Conservation (phyloP, 53 echinoderm and acorn worm genomes). For the Stichopus horrens region DNA sequence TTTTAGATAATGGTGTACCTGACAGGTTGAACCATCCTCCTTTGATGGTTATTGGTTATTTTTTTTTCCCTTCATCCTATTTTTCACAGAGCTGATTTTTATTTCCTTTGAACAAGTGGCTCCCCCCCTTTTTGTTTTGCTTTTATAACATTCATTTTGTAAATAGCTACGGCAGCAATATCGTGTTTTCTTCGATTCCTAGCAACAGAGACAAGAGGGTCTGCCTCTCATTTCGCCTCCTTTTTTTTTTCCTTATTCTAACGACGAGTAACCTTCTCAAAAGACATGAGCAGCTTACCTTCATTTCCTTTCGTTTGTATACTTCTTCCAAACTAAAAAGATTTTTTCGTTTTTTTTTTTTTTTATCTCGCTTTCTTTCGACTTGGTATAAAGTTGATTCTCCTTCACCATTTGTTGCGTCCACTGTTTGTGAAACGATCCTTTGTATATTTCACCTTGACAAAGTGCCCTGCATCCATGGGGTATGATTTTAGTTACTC, state of each 20-base stretch:
- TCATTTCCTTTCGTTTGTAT: background rate
- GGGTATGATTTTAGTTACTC: background rate
- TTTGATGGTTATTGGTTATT: too few species aligned
- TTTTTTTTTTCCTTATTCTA: background rate
- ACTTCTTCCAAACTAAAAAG: background rate
- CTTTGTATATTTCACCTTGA: conserved; percentile 30
- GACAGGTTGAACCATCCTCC: too few species aligned
- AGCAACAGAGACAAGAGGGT: background rate
- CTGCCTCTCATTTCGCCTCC: background rate
- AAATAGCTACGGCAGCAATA: background rate
- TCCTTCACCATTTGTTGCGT: background rate
- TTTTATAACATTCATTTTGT: background rate
- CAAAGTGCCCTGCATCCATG: background rate
- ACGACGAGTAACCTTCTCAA: background rate
- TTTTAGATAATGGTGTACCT: too few species aligned
- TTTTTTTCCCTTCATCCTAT: too few species aligned
- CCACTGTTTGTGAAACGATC: background rate
- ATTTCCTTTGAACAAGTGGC: too few species aligned
- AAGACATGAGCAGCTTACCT: background rate
- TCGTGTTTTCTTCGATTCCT: background rate
- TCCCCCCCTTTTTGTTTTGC: background rate
- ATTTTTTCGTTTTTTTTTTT: background rate
- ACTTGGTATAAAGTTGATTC: background rate
- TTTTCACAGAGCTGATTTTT: too few species aligned
- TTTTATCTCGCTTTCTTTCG: background rate